Evolutionary conservation across 2,113 vertebrate species (phyloP).

Genomic region (Suncus etruscus): DNA sequence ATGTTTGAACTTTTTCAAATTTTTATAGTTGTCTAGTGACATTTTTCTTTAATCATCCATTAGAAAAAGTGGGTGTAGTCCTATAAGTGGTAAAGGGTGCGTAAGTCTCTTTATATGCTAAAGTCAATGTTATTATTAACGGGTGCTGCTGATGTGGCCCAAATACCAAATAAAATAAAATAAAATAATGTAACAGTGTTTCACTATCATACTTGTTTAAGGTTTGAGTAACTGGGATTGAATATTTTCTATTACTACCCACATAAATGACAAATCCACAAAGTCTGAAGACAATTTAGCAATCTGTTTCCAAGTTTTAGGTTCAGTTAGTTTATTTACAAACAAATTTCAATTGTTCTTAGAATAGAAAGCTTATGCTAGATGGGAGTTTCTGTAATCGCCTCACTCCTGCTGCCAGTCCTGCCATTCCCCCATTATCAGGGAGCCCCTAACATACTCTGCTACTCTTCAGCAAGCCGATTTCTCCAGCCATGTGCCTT

Average conservation of each 20-base stretch:
- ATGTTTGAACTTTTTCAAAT: too few relatives aligned
- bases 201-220: not conserved
- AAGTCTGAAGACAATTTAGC: not conserved
- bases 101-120: too few relatives aligned
- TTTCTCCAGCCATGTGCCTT: rapidly evolving
- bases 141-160: too few relatives aligned
- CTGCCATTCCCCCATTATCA: not conserved
- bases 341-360: not conserved
- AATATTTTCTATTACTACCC: not conserved
- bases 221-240: not conserved
- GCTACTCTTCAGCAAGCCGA: not conserved
- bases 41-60: too few relatives aligned
- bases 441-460: not conserved
- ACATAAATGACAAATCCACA: not conserved
- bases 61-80: too few relatives aligned
- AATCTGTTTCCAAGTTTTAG: not conserved
- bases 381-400: too few relatives aligned
- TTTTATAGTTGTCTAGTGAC: too few relatives aligned
- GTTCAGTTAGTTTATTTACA: not conserved
- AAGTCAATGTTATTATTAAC: not conserved
- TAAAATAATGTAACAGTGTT: not conserved
- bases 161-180: too few relatives aligned
- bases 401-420: rapidly evolving
- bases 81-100: too few relatives aligned
- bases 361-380: not conserved